Conservation (phyloP, 2,113 vertebrate species). For the Cebidichthys violaceus region DNA sequence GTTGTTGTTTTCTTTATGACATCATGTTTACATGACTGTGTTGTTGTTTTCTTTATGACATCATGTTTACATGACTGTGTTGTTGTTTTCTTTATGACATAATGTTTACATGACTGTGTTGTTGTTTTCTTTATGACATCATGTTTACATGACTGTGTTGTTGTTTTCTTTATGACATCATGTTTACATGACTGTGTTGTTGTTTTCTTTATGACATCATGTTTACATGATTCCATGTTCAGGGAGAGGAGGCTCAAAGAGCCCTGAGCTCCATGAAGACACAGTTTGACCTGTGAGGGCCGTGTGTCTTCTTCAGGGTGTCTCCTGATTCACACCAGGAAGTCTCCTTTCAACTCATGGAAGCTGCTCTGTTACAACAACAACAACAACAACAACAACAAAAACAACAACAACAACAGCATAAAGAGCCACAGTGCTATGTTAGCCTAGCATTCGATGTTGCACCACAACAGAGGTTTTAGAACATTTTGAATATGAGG, state of each 20-base stretch:
- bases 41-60: no score
- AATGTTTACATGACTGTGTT: constrained; percentile 2
- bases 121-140: no score
- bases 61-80: constrained; percentile 33
- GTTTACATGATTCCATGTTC: constrained; percentile 24
- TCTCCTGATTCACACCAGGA: constrained; percentile 34
- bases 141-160: constrained; percentile 37
- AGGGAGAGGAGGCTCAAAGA: constrained; percentile 44
- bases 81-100: no score
- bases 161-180: no score
- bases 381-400: neutral
- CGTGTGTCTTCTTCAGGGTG: constrained; percentile 27
- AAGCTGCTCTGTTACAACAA: constrained; percentile 5
- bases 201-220: no score
- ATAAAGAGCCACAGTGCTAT: neutral
- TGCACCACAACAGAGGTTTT: neutral
- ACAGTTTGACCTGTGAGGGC: constrained; percentile 1
- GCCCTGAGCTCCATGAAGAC: neutral
- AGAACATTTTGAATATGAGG: constrained; percentile 3
- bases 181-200: constrained; percentile 2
- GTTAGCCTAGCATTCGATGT: constrained; percentile 1
- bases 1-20: no score
- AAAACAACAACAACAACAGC: constrained; percentile 5
- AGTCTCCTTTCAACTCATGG: constrained; percentile 33
- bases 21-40: constrained; percentile 24